These are phyloP conservation scores for Hoplodrina blanda DNA, from an alignment of 2,888 invertebrate species.

Conservation along the genomic window DNA sequence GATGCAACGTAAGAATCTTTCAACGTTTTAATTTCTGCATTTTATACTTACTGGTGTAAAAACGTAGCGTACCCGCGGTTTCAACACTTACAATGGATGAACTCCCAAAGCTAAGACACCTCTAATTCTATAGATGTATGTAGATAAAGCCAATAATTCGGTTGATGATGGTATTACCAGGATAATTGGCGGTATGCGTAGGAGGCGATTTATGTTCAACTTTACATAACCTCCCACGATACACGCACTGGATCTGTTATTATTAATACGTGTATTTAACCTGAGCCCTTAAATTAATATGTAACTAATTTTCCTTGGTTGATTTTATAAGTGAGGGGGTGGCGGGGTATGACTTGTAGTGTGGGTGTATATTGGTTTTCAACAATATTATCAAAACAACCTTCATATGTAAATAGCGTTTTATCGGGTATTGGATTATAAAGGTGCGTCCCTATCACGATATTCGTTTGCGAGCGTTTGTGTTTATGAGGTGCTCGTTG, in stretches of 20 bases:
- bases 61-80: not conserved
- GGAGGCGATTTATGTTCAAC: not conserved
- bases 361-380: slow-evolving; percentile 11
- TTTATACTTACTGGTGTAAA: too few relatives aligned
- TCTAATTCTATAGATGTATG: not conserved
- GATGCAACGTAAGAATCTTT: too few relatives aligned
- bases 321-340: not conserved
- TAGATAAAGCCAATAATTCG: not conserved
- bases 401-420: slow-evolving; percentile 4
- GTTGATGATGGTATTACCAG: not conserved
- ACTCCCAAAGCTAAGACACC: not conserved
- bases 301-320: not conserved
- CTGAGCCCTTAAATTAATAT: not conserved
- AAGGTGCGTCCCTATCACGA: not conserved
- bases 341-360: not conserved
- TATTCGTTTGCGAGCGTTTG: not conserved
- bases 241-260: not conserved
- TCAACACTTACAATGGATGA: not conserved
- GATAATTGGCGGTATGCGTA: not conserved
- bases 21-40: too few relatives aligned
- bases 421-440: slow-evolving; percentile 9
- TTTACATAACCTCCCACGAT: slow-evolving; percentile 2
- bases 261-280: not conserved
- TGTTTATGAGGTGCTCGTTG: not conserved
- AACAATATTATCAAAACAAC: not conserved